Evolutionary conservation across 2,888 invertebrate species (phyloP).

Genomic region (Branchinecta sandiegonensis): DNA sequence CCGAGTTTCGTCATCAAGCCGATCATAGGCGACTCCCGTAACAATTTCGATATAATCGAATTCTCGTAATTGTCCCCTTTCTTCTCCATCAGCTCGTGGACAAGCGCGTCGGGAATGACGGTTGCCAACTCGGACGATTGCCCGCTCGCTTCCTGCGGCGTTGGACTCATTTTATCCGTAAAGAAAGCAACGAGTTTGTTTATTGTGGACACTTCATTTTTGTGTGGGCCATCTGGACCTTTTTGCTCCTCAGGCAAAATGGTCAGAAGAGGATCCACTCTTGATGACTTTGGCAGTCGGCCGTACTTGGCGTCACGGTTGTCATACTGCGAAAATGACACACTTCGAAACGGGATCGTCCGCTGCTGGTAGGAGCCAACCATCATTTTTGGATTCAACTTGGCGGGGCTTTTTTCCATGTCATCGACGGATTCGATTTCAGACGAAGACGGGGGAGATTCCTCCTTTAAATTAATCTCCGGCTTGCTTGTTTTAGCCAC

Average conservation of each 20-base stretch:
- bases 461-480: neutral
- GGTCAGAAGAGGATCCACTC: constrained; percentile 23
- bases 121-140: neutral
- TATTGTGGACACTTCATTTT: neutral
- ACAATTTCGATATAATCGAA: neutral
- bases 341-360: constrained; percentile 60
- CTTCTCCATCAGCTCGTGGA: neutral
- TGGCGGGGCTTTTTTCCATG: constrained; percentile 41
- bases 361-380: constrained; percentile 48
- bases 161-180: constrained; percentile 20
- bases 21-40: neutral
- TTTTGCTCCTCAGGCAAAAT: constrained; percentile 24
- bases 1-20: neutral
- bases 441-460: neutral
- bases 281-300: constrained; percentile 27
- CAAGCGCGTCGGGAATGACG: neutral
- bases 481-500: constrained; percentile 24
- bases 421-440: constrained; percentile 33
- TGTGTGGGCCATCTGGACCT: constrained; percentile 21
- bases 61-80: neutral
- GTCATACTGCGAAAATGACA: constrained; percentile 75
- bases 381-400: constrained; percentile 45
- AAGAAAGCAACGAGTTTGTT: constrained; percentile 21
- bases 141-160: neutral
- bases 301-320: constrained; percentile 47